Evolutionary conservation across 2,113 vertebrate species (phyloP), one percentile per base, ranked within the genome.

Genomic region (Hoplias malabaricus): DNA sequence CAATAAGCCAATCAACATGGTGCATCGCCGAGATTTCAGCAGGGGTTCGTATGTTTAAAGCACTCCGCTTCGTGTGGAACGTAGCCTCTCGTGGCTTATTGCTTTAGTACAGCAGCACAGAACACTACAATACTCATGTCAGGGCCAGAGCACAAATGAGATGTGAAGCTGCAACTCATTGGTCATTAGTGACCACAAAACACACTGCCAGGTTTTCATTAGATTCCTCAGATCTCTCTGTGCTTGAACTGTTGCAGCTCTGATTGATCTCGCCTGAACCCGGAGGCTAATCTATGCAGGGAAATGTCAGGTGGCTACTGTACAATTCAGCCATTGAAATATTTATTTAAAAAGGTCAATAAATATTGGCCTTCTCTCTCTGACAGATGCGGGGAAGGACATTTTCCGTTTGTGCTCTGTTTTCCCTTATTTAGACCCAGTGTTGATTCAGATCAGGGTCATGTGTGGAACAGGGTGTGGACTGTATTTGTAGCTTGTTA

Each of bases 241-340:
- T 66, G 56, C 56, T 65, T 73, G 59, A 73, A 56, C 46, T 34
- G 38, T 42, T 56, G 34, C 77, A 40, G 0, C 46, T 38, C 5
- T 25, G 19, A 79, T 73, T 66, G 69, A 73, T 79, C 36, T 33
- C 23, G 27, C 48, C 61, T 27, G 29, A 73, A 79, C 77, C 48
- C 14, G 67, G 73, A 57, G 69, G 27, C 48, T 66, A 36, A 67
- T 79, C 77, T 25, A 73, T 79, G 34, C 12, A 13, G 48, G 13
- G 12, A 79, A 79, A 66, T 73, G 77, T 67, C 59, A 79, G 50
- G 31, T 67, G 46, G 48, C 34, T 23, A 71, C 23, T 63, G 56
- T 62, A 78, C 56, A 65, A 73, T 57, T 78, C 61, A 53, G 59
- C 59, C 5, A 4, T 29, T 73, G 69, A 42, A 66, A 73, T 73